Base-by-base conservation (phyloP, 1,140 invertebrate species). In the Babylonia areolata region DNA sequence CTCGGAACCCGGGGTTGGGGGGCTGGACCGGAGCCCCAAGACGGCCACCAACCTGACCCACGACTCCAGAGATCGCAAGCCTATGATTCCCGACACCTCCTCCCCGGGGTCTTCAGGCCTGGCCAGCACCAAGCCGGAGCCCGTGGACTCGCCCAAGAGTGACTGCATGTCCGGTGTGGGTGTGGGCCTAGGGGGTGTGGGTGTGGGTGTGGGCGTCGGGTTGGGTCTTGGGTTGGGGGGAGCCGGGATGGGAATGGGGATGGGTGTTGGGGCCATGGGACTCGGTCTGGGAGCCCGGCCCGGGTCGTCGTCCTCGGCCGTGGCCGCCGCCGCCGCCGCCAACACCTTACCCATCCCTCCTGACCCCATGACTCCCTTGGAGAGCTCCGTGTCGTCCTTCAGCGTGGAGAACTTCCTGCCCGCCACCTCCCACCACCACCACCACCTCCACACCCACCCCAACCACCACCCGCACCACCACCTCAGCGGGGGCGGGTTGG, bases 391-490 rank as follows among this genome's bases (percentile, higher is more conserved):
- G n/a, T 89, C 90, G n/a, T 92, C 87, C 77, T 93, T 93, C 87
- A 91, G 90, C 6, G 93, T 93, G 12, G 93, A 93, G 84, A 93
- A 93, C 86, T 88, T 93, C n/a, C 90, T 93, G 87, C 90, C 91
- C 35, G 89, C 90, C 71, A 42, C 89, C 54, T 71, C 86, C 17
- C 91, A 90, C 73, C n/a, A n/a, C n/a, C n/a, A n/a, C n/a, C n/a
- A n/a, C n/a, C n/a, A n/a, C n/a, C n/a, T n/a, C n/a, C n/a, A n/a
- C n/a, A n/a, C n/a, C n/a, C n/a, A n/a, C n/a, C n/a, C n/a, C n/a
- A n/a, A n/a, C n/a, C n/a, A n/a, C n/a, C n/a, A n/a, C n/a, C n/a
- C n/a, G n/a, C n/a, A n/a, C n/a, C n/a, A n/a, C 82, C n/a, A 88
- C 23, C 71, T 87, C 28, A 86, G 88, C 37, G 87, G 84, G n/a